A percentile compares a stretch with the other conserved stretches of the same genome.
Conservation (phyloP, 1,140 invertebrate genomes). For the Cyphomyrmex costatus region DNA sequence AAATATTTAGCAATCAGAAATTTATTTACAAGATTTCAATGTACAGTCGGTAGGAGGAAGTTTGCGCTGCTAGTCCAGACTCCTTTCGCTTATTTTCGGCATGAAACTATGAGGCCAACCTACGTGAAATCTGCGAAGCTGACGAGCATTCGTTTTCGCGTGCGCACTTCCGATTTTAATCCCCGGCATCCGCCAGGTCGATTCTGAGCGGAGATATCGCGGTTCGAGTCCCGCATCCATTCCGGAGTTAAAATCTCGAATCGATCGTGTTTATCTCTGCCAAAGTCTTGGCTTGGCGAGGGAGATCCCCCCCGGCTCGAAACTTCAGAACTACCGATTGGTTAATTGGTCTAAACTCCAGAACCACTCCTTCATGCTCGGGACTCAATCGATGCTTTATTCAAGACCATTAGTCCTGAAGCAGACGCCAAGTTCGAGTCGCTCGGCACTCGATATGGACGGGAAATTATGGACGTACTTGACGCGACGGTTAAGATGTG, state of each 20-base stretch:
- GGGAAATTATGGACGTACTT: constrained; percentile 2
- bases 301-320: not conserved
- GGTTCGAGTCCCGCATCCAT: not conserved
- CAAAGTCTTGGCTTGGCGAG: not conserved
- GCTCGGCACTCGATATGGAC: not conserved
- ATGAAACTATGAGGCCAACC: not conserved
- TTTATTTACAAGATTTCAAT: too few relatives aligned
- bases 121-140: not conserved
- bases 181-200: not conserved
- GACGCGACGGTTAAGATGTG: not conserved
- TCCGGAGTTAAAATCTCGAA: not conserved
- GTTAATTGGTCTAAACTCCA: not conserved
- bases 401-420: not conserved
- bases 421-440: not conserved
- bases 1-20: too few relatives aligned
- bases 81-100: not conserved
- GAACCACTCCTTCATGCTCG: not conserved
- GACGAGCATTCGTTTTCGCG: not conserved
- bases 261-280: not conserved
- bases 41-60: not conserved
- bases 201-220: constrained; percentile 9
- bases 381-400: not conserved
- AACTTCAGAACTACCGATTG: constrained; percentile 4
- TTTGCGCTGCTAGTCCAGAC: not conserved
- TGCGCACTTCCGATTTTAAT: constrained; percentile 2